Evolutionary conservation across 2,113 vertebrate genomes (phyloP).

Genomic region (Tamias sibiricus): DNA sequence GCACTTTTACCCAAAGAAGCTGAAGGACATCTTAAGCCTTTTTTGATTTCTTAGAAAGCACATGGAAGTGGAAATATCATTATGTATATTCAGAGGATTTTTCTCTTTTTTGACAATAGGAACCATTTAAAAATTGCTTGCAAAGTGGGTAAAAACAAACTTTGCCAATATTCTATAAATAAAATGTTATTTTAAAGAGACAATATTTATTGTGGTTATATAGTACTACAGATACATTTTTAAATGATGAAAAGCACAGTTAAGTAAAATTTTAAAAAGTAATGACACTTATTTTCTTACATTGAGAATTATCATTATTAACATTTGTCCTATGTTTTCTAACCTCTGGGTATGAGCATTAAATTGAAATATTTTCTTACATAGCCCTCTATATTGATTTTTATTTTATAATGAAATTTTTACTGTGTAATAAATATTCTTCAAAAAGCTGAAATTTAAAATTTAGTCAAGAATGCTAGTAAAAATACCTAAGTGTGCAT

Average conservation of each 20-base stretch:
- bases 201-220: background rate
- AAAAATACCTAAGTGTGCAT: background rate
- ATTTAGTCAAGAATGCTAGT: background rate
- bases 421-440: background rate
- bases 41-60: constrained; percentile 23
- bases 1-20: background rate
- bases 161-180: background rate
- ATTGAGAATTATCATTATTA: background rate
- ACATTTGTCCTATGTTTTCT: background rate
- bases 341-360: background rate
- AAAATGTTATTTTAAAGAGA: background rate
- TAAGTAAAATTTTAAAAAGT: background rate
- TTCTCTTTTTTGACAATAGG: background rate
- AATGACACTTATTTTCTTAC: background rate
- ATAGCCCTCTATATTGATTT: background rate
- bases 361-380: background rate
- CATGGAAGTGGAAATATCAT: background rate
- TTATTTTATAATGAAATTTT: background rate
- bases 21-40: background rate
- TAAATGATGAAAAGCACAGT: background rate
- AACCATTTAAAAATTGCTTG: background rate
- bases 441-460: background rate
- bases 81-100: background rate
- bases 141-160: background rate
- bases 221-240: background rate